Conservation (phyloP, 1,140 invertebrate genomes). For the Leptinotarsa lineolata region DNA sequence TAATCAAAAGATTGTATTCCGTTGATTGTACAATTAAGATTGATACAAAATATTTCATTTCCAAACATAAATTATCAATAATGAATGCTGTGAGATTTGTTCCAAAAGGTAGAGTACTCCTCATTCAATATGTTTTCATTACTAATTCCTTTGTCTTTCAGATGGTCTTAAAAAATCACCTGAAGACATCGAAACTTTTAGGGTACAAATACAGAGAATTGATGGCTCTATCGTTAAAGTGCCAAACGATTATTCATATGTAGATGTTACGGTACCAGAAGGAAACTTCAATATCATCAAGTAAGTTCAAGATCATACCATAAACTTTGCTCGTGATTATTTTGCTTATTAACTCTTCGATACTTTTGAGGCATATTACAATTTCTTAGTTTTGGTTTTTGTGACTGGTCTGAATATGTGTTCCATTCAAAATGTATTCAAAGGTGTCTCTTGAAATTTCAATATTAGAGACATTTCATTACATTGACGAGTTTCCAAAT, state of each 20-base stretch:
- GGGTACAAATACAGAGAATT: constrained; percentile 47
- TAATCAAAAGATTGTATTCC: not conserved
- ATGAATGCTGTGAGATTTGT: constrained; percentile 34
- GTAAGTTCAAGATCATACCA: constrained; percentile 37
- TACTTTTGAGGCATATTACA: too few relatives aligned
- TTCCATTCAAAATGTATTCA: too few relatives aligned
- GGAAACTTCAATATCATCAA: constrained; percentile 46
- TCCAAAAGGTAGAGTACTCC: constrained; percentile 36
- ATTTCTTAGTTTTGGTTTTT: too few relatives aligned
- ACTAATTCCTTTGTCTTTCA: constrained; percentile 29
- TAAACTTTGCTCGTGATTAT: not conserved
- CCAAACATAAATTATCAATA: not conserved
- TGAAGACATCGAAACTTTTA: constrained; percentile 43
- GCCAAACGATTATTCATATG: constrained; percentile 37
- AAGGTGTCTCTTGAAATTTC: too few relatives aligned
- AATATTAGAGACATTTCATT: too few relatives aligned
- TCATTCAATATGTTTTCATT: not conserved
- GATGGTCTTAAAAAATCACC: constrained; percentile 35
- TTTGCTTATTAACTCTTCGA: too few relatives aligned
- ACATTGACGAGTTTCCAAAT: too few relatives aligned
- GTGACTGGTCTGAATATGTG: not conserved
- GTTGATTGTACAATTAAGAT: too few relatives aligned
- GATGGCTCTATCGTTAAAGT: constrained; percentile 46
- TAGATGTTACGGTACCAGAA: constrained; percentile 50
- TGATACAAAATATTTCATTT: too few relatives aligned